Percentiles rank a stretch among this genome's conserved stretches.
These are phyloP conservation scores for Malurus alboscapulatus DNA, from an alignment of 2,113 vertebrate species.

Conservation along the genomic window DNA sequence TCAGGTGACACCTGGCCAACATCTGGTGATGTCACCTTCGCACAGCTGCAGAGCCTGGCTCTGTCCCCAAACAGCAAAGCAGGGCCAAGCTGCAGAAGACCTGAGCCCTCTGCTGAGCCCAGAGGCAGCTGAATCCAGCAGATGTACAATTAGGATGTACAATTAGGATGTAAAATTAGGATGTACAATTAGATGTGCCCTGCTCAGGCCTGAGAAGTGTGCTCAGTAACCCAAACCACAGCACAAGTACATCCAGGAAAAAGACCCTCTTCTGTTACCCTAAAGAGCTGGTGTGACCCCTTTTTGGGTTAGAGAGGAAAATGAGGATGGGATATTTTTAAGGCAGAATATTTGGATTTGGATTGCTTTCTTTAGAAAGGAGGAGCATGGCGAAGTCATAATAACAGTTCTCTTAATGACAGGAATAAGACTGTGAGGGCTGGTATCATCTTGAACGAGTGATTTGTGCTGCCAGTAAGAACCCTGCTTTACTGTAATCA, in stretches of 20 bases:
- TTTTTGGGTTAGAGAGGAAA: not conserved
- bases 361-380: constrained; percentile 1
- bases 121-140: not conserved
- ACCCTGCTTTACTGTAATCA: not conserved
- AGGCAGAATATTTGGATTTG: not conserved
- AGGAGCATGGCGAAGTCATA: not conserved
- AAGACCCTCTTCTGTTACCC: not conserved
- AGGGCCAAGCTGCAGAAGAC: not conserved
- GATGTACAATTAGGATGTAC: not conserved
- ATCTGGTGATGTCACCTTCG: not conserved
- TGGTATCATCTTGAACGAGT: constrained; percentile 34
- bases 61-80: not conserved
- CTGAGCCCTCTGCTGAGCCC: not conserved
- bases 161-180: not conserved
- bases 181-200: not conserved
- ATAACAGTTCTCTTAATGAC: constrained; percentile 36
- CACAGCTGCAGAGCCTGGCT: not conserved
- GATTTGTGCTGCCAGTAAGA: constrained; percentile 35
- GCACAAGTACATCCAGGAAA: not conserved
- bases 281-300: not conserved
- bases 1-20: not conserved
- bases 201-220: not conserved
- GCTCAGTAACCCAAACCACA: not conserved
- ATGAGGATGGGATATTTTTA: constrained; percentile 18
- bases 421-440: constrained; percentile 2